Base-by-base conservation (phyloP, 2,797 vertebrate genomes). In the Protosalanx chinensis region DNA sequence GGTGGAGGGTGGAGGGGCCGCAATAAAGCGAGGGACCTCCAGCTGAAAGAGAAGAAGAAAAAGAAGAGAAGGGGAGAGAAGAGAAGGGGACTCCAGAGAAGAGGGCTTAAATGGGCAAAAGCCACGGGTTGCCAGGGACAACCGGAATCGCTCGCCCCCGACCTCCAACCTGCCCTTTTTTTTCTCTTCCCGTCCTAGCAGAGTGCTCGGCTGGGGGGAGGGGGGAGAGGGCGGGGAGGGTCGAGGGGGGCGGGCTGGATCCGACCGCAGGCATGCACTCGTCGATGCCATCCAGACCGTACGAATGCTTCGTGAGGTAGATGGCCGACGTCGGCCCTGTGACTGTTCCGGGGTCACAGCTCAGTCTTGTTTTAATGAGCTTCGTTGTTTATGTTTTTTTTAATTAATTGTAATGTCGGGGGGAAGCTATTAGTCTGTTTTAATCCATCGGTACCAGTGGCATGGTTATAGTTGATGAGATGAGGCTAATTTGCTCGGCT, bases 401-500 rank as follows among this genome's bases (percentile, higher is more conserved):
- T 87, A 84, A 79, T 87, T 87, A 84, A 88, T 87, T 89, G 81
- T 80, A 79, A 88, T 79, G 81, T 46, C 18, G 76, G 76, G 82
- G 79, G 73, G 82, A 88, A 49, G 76, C 76, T 82, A 79, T 87
- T 88, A 78, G 85, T 89, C 89, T 90, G 86, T 87, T 88, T 46
- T 89, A 87, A 90, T 89, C 86, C 83, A 85, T 83, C 83, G 74
- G 81, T 80, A 79, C 83, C 81, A 74, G 74, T 76, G 70, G 80
- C 81, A 67, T 85, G 75, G 82, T 90, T 89, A 90, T 89, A 86
- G 89, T 86, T 72, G 82, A 90, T 87, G 81, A 86, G 88, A 91
- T 91, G 85, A 91, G 87, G 86, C 88, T 89, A 90, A 91, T 92
- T 91, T 91, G 87, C 84, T 88, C 91, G 89, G 91, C 91, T 90